phyloP scores from a whole-genome alignment of 2,888 invertebrate species.

The Polylopha cassiicola region DNA sequence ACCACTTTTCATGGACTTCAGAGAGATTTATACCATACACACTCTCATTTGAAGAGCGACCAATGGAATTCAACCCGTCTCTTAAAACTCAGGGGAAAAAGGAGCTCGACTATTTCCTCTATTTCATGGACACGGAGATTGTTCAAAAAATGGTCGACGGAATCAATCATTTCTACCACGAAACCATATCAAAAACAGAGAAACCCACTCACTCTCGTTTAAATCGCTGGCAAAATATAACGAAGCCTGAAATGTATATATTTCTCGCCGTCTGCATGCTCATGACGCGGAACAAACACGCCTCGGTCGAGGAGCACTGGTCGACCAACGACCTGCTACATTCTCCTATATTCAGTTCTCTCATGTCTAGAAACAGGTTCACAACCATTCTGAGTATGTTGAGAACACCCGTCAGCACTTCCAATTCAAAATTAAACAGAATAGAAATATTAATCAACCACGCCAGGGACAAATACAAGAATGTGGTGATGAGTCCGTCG shows the following conservation, averaged over 20 bases:
- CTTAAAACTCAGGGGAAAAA: constrained; percentile 6
- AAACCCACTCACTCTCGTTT: constrained; percentile 58
- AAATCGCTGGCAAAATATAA: constrained; percentile 16
- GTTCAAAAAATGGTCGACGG: constrained; percentile 6
- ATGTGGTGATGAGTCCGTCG: constrained; percentile 8
- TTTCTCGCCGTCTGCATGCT: constrained; percentile 19
- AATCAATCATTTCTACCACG: constrained; percentile 16
- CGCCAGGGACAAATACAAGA: constrained; percentile 15
- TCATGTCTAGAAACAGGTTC: constrained; percentile 13
- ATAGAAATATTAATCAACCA: constrained; percentile 16
- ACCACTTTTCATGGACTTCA: constrained; percentile 13
- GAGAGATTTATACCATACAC: constrained; percentile 12
- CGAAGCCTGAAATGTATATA: constrained; percentile 18
- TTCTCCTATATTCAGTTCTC: constrained; percentile 14
- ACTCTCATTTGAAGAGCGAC: constrained; percentile 1
- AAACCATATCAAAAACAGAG: constrained; percentile 8
- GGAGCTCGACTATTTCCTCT: constrained; percentile 15
- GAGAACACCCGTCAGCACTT: constrained; percentile 6
- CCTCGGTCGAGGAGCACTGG: constrained; percentile 18
- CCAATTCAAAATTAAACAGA: constrained; percentile 13
- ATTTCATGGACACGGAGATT: constrained; percentile 11
- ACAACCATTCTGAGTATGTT: constrained; percentile 9
- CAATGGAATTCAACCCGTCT: constrained; percentile 12
- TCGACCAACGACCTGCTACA: constrained; percentile 17
- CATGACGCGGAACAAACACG: constrained; percentile 17